Conservation (phyloP, 2,888 invertebrate species). For the Drosophila histrio region DNA sequence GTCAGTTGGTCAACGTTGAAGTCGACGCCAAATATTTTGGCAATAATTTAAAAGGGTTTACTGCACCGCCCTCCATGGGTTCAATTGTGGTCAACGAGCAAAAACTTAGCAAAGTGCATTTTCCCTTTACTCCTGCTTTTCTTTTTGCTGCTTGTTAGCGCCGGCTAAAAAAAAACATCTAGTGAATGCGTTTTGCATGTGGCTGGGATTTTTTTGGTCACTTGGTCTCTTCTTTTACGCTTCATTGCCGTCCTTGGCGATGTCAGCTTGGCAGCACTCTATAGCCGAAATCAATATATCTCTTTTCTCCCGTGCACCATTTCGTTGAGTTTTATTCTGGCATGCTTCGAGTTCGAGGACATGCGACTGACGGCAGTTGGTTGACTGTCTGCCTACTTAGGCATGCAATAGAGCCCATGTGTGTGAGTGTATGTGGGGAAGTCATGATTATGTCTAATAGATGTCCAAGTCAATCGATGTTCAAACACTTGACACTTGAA, state of each 20-base stretch:
- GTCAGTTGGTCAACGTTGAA: conserved; percentile 51
- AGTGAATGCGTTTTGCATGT: conserved; percentile 72
- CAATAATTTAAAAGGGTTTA: conserved; percentile 57
- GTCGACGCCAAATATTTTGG: conserved; percentile 54
- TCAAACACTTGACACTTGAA: conserved; percentile 75
- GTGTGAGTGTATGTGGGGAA: conserved; percentile 18
- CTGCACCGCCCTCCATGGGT: conserved; percentile 22
- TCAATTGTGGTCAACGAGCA: conserved; percentile 47
- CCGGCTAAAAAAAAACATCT: conserved; percentile 13
- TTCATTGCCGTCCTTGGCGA: conserved; percentile 60
- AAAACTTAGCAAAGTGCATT: conserved; percentile 36
- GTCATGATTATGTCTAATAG: conserved; percentile 82
- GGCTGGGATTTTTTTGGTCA: conserved; percentile 56
- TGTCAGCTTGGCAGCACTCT: conserved; percentile 17
- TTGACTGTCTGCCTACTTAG: conserved; percentile 66
- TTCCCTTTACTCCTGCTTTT: conserved; percentile 5
- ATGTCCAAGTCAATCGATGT: conserved; percentile 82
- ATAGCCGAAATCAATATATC: conserved; percentile 67
- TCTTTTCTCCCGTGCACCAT: conserved; percentile 15
- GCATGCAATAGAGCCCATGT: conserved; percentile 61
- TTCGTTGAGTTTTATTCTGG: conserved; percentile 16
- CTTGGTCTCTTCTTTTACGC: conserved; percentile 13
- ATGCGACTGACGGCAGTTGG: conserved; percentile 60
- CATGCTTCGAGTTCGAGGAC: conserved; percentile 4
- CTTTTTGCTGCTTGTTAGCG: conserved; percentile 44